Evolutionary conservation across 1,140 invertebrate species (phyloP).

Genomic region (Pomacea maculata): DNA sequence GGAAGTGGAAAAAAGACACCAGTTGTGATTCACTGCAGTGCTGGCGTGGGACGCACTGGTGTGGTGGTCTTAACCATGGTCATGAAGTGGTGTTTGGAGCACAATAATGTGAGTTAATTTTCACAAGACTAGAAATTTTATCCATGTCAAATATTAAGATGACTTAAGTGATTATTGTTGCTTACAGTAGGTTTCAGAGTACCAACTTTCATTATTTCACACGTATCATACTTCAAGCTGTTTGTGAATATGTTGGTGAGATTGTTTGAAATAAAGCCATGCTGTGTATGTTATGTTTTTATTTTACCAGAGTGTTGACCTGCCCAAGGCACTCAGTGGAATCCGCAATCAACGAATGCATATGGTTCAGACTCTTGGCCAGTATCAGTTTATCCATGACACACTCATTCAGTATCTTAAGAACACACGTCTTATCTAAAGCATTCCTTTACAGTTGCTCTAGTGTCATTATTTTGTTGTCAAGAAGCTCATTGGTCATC

Average conservation of each 20-base stretch:
- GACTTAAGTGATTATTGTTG: too few species aligned
- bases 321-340: conserved; percentile 78
- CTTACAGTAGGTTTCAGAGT: too few species aligned
- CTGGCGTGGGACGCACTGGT: conserved; percentile 96
- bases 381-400: conserved; percentile 89
- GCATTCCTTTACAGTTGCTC: not conserved
- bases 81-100: conserved; percentile 84
- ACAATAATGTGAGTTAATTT: conserved; percentile 77
- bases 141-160: too few species aligned
- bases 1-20: conserved; percentile 79
- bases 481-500: too few species aligned
- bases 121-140: too few species aligned
- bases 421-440: conserved; percentile 82
- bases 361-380: conserved; percentile 85
- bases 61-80: conserved; percentile 93
- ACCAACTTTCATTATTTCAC: too few species aligned
- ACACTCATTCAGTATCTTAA: conserved; percentile 85
- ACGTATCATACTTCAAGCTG: too few species aligned
- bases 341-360: conserved; percentile 84
- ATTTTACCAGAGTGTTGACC: conserved; percentile 62
- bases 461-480: not conserved
- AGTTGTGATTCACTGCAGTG: conserved; percentile 94
- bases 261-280: not conserved
- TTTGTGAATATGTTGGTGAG: too few species aligned
- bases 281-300: conserved; percentile 9